Conservation (phyloP, 1,140 invertebrate genomes). For the Palaemon carinicauda region DNA sequence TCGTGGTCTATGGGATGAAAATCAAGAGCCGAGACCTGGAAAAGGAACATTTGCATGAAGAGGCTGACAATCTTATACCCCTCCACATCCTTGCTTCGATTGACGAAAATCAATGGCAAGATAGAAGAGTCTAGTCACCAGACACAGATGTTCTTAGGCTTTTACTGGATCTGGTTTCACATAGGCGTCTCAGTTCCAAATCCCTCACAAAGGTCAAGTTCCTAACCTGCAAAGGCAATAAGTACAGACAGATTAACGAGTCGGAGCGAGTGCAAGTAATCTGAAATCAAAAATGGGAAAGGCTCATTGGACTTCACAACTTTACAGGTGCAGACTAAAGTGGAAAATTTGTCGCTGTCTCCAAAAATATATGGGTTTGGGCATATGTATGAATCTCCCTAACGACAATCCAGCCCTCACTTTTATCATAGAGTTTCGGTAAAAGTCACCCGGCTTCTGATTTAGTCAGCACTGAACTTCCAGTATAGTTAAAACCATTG, state of each 20-base stretch:
- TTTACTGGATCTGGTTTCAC: background rate
- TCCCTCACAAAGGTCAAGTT: slow-evolving; percentile 3
- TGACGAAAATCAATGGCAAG: background rate
- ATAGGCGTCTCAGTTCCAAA: background rate
- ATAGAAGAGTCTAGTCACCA: background rate
- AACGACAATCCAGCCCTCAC: background rate
- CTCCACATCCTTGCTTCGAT: background rate
- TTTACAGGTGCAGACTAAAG: slow-evolving; percentile 16
- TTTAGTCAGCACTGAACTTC: background rate
- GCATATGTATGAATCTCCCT: background rate
- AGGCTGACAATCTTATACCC: slow-evolving; percentile 10
- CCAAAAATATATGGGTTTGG: background rate
- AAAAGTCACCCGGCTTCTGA: background rate
- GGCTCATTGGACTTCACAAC: slow-evolving; percentile 14
- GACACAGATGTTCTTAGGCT: slow-evolving; percentile 10
- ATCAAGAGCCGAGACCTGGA: background rate
- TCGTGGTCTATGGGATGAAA: background rate
- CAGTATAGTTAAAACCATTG: background rate
- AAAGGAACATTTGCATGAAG: background rate
- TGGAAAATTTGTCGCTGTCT: slow-evolving; percentile 12
- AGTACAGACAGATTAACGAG: slow-evolving; percentile 6
- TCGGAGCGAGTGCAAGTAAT: background rate
- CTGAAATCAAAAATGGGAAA: background rate
- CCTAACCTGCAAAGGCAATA: background rate
- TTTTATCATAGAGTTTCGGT: no score